Evolutionary conservation across 2,888 invertebrate species (phyloP).

Genomic region (Cataglyphis albicans): DNA sequence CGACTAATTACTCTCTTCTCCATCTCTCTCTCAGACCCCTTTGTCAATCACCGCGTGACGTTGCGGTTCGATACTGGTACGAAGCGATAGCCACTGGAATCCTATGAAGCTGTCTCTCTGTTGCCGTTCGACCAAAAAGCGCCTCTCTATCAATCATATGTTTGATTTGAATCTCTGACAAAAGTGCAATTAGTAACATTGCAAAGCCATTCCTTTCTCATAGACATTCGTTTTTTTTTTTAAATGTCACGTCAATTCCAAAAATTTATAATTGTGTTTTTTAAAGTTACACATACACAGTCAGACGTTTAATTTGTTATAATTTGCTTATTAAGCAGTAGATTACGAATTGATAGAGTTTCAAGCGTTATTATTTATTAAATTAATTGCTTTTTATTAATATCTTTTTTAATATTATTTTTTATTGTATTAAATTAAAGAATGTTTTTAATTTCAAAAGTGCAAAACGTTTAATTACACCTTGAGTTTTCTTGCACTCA

Average conservation of each 20-base stretch:
- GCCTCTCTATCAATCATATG: conserved; percentile 66
- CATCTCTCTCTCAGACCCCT: conserved; percentile 59
- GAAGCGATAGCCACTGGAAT: conserved; percentile 63
- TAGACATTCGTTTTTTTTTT: neutral
- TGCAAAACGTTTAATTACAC: conserved; percentile 19
- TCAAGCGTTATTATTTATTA: neutral
- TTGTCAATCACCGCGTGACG: conserved; percentile 76
- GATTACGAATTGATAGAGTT: neutral
- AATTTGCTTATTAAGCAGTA: neutral
- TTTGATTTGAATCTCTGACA: conserved; percentile 34
- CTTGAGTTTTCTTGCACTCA: conserved; percentile 21
- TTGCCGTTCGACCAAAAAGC: conserved; percentile 53
- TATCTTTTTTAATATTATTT: neutral
- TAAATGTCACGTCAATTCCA: neutral
- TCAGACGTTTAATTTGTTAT: neutral
- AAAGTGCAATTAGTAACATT: conserved; percentile 41
- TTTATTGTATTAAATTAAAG: neutral
- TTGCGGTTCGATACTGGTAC: conserved; percentile 64
- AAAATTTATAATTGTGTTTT: conserved; percentile 1
- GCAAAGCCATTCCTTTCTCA: neutral
- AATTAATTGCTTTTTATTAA: neutral
- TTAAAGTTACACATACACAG: neutral
- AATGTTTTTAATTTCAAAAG: conserved; percentile 5
- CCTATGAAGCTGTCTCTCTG: conserved; percentile 51
- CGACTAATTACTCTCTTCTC: conserved; percentile 69